These are phyloP conservation scores for Spodoptera picta DNA, from an alignment of 2,888 invertebrate genomes.

Conservation along the genomic window DNA sequence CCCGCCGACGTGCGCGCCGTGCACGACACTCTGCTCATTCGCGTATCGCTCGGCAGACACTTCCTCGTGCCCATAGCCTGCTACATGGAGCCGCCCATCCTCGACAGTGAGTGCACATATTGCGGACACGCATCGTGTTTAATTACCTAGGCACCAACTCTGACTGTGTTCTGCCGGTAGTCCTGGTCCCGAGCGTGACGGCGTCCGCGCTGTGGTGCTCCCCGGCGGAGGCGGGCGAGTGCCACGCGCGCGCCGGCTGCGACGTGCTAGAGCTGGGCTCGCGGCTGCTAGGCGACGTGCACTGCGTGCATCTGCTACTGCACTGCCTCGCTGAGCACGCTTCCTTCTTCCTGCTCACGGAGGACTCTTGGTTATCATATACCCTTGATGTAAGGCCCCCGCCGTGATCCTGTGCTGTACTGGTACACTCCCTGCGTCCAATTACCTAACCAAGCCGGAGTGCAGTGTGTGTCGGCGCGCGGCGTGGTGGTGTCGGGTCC, in stretches of 20 bases:
- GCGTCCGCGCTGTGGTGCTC: constrained; percentile 42
- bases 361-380: constrained; percentile 73
- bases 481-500: constrained; percentile 61
- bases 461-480: constrained; percentile 47
- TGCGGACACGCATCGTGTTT: not conserved
- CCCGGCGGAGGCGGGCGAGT: constrained; percentile 10
- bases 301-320: constrained; percentile 63
- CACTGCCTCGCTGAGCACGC: constrained; percentile 66
- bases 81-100: constrained; percentile 75
- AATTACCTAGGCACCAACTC: not conserved
- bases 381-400: constrained; percentile 65
- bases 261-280: constrained; percentile 77
- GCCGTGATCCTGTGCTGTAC: too few species aligned
- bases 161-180: constrained; percentile 40
- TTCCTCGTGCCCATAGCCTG: constrained; percentile 69
- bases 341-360: constrained; percentile 74
- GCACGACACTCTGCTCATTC: constrained; percentile 64
- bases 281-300: constrained; percentile 74
- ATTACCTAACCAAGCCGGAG: too few species aligned
- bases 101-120: constrained; percentile 65
- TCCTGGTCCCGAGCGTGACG: constrained; percentile 60
- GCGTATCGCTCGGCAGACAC: constrained; percentile 59
- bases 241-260: constrained; percentile 13
- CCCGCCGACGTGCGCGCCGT: constrained; percentile 68
- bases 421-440: too few species aligned